Evolutionary conservation across 2,113 vertebrate species (phyloP).

Genomic region (Myotis lucifugus): DNA sequence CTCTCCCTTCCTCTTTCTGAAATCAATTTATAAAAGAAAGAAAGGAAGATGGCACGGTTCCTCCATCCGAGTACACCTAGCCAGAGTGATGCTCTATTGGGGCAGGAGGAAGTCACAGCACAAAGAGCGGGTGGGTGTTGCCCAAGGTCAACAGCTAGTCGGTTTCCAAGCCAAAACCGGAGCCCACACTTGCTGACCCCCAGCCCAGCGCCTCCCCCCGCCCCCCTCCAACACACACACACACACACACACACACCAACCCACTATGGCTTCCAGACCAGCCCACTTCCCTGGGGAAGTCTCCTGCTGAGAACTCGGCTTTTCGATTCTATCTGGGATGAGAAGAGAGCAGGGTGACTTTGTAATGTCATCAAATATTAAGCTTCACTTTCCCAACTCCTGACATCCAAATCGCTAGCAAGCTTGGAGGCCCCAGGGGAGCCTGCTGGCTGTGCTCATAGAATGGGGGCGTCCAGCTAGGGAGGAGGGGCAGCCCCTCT

Average conservation of each 20-base stretch:
- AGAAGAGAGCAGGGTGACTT: slow-evolving; percentile 75
- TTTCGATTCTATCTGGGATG: slow-evolving; percentile 57
- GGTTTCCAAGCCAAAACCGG: not conserved
- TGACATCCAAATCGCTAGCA: slow-evolving; percentile 70
- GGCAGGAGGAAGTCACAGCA: not conserved
- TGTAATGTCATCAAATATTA: slow-evolving; percentile 72
- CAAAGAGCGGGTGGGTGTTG: not conserved
- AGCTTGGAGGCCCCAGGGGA: slow-evolving; percentile 52
- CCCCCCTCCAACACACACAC: too few species aligned
- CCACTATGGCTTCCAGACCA: slow-evolving; percentile 15
- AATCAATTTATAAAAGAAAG: too few species aligned
- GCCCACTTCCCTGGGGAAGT: not conserved
- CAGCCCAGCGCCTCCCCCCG: not conserved
- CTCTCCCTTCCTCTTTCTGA: too few species aligned
- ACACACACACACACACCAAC: too few species aligned
- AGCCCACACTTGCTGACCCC: not conserved
- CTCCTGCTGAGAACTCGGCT: slow-evolving; percentile 57
- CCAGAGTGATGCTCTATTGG: not conserved
- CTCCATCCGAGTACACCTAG: not conserved
- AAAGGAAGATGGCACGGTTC: not conserved
- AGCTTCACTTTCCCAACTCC: slow-evolving; percentile 73
- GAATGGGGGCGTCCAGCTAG: slow-evolving; percentile 31
- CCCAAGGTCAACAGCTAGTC: slow-evolving; percentile 25
- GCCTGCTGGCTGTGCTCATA: slow-evolving; percentile 56
- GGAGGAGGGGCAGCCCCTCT: not conserved